A percentile compares a stretch with the other conserved stretches of the same genome.
Conservation (phyloP, 2,888 invertebrate species). For the Andrena bicolor region DNA sequence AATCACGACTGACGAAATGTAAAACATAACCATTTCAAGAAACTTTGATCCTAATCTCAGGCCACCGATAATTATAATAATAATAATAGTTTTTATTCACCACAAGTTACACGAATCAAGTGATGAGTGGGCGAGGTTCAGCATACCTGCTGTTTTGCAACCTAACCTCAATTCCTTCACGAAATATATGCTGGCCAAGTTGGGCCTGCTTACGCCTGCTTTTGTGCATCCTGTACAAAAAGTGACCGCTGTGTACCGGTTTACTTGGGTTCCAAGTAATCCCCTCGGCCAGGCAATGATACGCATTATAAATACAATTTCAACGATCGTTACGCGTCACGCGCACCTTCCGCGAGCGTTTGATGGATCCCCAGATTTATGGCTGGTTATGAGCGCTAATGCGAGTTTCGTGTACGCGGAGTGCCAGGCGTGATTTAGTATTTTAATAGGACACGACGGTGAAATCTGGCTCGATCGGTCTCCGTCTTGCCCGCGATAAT, state of each 20-base stretch:
- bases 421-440: conserved; percentile 59
- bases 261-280: conserved; percentile 13
- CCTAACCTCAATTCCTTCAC: too few relatives aligned
- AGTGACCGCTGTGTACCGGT: conserved; percentile 1
- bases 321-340: conserved; percentile 39
- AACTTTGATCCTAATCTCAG: too few relatives aligned
- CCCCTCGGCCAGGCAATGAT: conserved; percentile 9
- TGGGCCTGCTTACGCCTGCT: background rate
- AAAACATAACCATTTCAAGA: too few relatives aligned
- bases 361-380: conserved; percentile 64
- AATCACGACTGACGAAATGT: too few relatives aligned
- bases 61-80: too few relatives aligned
- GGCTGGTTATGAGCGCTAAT: conserved; percentile 64
- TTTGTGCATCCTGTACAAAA: background rate
- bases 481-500: conserved; percentile 55
- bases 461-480: conserved; percentile 61
- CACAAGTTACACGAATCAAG: too few relatives aligned
- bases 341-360: conserved; percentile 14
- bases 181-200: background rate
- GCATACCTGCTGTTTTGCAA: too few relatives aligned
- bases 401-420: conserved; percentile 67
- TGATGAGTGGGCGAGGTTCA: too few relatives aligned
- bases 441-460: conserved; percentile 69
- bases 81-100: too few relatives aligned
- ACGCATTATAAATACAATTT: conserved; percentile 38